A percentile compares a stretch with the other conserved stretches of the same genome.
Conservation (phyloP, 2,888 invertebrate species). For the Melinopterus prodromus region DNA sequence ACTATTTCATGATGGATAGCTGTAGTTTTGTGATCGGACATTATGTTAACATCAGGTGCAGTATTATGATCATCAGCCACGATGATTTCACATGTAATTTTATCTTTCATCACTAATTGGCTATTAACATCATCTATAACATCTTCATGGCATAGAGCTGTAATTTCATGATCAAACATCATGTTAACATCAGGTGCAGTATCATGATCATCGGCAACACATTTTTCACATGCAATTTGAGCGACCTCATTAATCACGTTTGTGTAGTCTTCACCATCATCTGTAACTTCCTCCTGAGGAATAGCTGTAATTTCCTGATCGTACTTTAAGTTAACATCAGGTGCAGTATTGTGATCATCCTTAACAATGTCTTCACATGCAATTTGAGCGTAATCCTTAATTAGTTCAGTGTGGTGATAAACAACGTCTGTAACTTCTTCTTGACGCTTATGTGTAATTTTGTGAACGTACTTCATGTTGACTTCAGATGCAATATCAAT, state of each 20-base stretch:
- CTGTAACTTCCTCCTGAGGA: neutral
- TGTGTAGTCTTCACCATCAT: neutral
- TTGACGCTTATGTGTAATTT: slow-evolving; percentile 19
- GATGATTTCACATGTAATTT: neutral
- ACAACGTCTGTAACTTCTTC: slow-evolving; percentile 14
- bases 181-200: neutral
- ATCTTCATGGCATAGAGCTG: neutral
- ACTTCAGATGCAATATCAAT: neutral
- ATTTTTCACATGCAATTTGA: neutral
- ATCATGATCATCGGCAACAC: neutral
- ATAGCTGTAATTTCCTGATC: neutral
- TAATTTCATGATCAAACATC: neutral
- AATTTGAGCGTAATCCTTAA: neutral
- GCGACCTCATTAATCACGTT: neutral
- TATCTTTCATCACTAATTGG: neutral
- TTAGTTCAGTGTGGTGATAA: neutral
- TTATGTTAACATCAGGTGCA: neutral
- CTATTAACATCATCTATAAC: neutral
- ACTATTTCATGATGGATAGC: neutral
- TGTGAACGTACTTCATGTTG: neutral
- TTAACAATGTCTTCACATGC: neutral
- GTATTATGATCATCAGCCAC: neutral
- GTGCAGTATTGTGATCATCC: neutral
- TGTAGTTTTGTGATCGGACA: neutral
- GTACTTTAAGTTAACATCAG: neutral